Conservation (phyloP, 2,113 vertebrate genomes). For the Indri indri region DNA sequence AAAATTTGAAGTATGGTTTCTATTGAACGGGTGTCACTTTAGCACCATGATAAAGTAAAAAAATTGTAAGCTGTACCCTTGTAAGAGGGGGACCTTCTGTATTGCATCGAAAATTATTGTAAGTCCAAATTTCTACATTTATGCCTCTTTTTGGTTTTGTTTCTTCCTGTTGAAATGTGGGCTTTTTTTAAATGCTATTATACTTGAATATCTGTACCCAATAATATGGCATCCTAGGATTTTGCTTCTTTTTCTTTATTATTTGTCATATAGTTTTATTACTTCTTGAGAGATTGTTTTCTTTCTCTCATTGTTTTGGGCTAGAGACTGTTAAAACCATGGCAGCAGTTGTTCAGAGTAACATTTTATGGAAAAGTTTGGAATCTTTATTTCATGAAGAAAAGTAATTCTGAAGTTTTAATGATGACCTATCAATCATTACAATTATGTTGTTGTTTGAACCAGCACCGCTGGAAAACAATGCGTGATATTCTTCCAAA, state of each 20-base stretch:
- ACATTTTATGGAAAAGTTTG: slow-evolving; percentile 53
- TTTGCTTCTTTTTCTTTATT: slow-evolving; percentile 50
- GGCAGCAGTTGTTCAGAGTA: neutral
- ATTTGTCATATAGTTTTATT: slow-evolving; percentile 55
- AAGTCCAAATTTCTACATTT: neutral
- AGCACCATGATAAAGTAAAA: neutral
- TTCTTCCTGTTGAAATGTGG: neutral
- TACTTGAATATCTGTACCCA: slow-evolving; percentile 41
- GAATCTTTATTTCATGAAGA: slow-evolving; percentile 32
- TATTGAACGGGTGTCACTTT: no score
- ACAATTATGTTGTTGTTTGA: slow-evolving; percentile 53
- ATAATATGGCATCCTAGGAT: slow-evolving; percentile 6
- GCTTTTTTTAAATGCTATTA: neutral
- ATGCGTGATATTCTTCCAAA: neutral
- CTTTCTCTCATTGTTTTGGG: slow-evolving; percentile 36
- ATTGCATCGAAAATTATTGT: neutral
- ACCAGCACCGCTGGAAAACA: neutral
- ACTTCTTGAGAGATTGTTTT: slow-evolving; percentile 51
- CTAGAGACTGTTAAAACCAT: slow-evolving; percentile 17
- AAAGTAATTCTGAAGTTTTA: slow-evolving; percentile 60
- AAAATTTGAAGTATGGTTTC: no score
- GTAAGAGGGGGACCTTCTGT: neutral
- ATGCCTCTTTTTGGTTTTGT: neutral
- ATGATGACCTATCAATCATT: slow-evolving; percentile 52
- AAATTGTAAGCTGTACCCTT: neutral